A percentile compares a stretch with the other conserved stretches of the same genome.
Conservation (phyloP, 35 echinoderm and acorn worm genomes). For the Patiria miniata region DNA sequence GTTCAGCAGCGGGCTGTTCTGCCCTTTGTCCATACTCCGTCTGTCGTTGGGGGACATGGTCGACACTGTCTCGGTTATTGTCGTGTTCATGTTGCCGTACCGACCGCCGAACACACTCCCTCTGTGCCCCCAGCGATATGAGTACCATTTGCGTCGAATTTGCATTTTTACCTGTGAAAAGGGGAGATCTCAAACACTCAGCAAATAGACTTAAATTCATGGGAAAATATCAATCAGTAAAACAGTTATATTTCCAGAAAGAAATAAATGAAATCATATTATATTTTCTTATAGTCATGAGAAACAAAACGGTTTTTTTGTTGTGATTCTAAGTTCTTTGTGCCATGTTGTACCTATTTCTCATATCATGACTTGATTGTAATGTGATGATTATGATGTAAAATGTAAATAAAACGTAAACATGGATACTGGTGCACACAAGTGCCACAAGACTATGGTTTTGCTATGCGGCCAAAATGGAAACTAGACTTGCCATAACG, state of each 20-base stretch:
- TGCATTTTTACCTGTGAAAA: conserved; percentile 69
- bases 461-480: background rate
- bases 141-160: conserved; percentile 59
- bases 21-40: conserved; percentile 26
- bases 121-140: conserved; percentile 49
- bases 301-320: background rate
- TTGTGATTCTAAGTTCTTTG: background rate
- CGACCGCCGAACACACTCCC: conserved; percentile 54
- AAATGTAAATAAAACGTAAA: background rate
- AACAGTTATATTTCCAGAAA: too few relatives aligned
- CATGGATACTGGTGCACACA: conserved; percentile 15
- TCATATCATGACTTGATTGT: background rate
- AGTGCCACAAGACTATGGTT: conserved; percentile 5
- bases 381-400: background rate
- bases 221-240: too few relatives aligned
- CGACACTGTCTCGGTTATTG: conserved; percentile 53
- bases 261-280: background rate
- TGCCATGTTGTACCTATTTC: background rate
- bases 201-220: background rate
- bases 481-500: too few relatives aligned
- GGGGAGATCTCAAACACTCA: background rate
- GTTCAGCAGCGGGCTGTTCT: conserved; percentile 48
- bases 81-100: conserved; percentile 62
- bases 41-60: conserved; percentile 26
- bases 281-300: background rate